Conservation (phyloP, 2,113 vertebrate species). For the Thunnus thynnus region DNA sequence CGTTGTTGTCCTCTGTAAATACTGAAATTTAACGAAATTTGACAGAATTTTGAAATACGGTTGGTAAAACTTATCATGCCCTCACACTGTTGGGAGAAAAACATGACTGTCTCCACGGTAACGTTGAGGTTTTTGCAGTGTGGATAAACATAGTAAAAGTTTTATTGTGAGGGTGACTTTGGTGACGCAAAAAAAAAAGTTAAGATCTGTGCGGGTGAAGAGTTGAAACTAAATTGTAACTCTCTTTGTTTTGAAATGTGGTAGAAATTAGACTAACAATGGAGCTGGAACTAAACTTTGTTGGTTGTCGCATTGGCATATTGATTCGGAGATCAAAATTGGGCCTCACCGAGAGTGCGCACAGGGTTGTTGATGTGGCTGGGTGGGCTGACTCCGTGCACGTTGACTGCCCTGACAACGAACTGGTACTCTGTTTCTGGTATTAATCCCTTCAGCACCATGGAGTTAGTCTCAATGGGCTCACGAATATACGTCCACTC, state of each 20-base stretch:
- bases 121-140: not conserved
- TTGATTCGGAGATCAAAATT: slow-evolving; percentile 14
- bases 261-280: slow-evolving; percentile 8
- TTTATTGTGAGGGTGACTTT: slow-evolving; percentile 6
- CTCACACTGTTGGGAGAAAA: not conserved
- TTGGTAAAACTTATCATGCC: not conserved
- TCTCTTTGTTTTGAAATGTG: slow-evolving; percentile 42
- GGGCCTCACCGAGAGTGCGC: slow-evolving; percentile 89
- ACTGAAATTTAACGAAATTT: too few relatives aligned
- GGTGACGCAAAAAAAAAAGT: slow-evolving; percentile 23
- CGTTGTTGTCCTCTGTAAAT: too few relatives aligned
- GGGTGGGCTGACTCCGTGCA: slow-evolving; percentile 87
- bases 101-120: slow-evolving; percentile 18
- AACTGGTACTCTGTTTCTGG: slow-evolving; percentile 94
- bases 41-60: too few relatives aligned
- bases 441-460: slow-evolving; percentile 93
- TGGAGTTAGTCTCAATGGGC: slow-evolving; percentile 91
- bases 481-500: slow-evolving; percentile 93
- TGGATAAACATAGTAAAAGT: slow-evolving; percentile 15
- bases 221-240: slow-evolving; percentile 25
- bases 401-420: slow-evolving; percentile 88
- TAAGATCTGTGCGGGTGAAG: slow-evolving; percentile 22
- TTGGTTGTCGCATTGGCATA: not conserved
- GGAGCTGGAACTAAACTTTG: not conserved
- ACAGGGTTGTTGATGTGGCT: slow-evolving; percentile 86